Evolutionary conservation across 2,113 vertebrate genomes (phyloP), one percentile per base, ranked within the genome.

Genomic region (Psilopsiagon aurifrons): DNA sequence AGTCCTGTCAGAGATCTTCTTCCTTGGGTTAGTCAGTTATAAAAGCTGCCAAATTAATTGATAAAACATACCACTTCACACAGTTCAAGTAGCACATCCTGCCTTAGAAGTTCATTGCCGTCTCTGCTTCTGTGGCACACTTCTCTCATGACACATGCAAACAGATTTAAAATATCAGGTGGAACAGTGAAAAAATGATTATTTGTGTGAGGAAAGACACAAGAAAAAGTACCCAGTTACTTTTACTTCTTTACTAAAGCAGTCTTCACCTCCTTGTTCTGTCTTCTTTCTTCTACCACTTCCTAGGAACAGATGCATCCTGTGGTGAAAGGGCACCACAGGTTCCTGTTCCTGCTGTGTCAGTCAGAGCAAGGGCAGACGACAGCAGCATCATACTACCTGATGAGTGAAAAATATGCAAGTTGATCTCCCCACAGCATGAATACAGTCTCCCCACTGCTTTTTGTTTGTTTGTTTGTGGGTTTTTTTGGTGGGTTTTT

Each of bases 211-310:
- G 17, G 6, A 86, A 71, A 80, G 17, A 31, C 16, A 28, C 3
- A 20, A 28, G 23, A 51, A 68, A 54, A 90, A 41, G 2, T 52
- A 47, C 3, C 4, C 27, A 47, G 19, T 37, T 62, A 47, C 17
- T 82, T 94, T 73, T 43, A 83, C 63, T 69, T 55, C 17, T 80
- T 86, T 27, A 13, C 0, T 83, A 35, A 77, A 89, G 55, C 2
- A 0, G 0, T 8, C 1, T 46, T 82, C 17, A 43, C 6, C 7
- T 92, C 18, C 13, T 12, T 37, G 4, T 37, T 76, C 13, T 37
- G 24, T 3, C 3, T 68, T 74, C 76, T 60, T 57, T 46, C 44
- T 67, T 17, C 15, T 28, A 59, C 27, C 74, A 2, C 11, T 69
- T 85, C 17, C 24, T 4, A 49, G 33, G 47, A 76, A 69, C 66